These are phyloP conservation scores for Calephelis perditalis DNA, from an alignment of 2,888 invertebrate species.

Conservation along the genomic window DNA sequence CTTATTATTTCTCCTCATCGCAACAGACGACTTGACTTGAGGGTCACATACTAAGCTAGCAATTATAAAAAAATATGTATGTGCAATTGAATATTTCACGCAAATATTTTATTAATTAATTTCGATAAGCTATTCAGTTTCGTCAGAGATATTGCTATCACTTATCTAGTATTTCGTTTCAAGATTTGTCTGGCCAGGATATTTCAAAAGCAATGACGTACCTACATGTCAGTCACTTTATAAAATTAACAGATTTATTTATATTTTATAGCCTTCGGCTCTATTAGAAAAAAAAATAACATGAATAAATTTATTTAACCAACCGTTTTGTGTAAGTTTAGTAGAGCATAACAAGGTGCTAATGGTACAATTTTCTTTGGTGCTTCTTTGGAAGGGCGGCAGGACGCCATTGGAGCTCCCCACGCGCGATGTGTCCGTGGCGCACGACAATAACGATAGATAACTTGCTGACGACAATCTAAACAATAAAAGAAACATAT, in stretches of 20 bases:
- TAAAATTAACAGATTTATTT: too few relatives aligned
- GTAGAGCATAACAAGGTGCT: conserved; percentile 94
- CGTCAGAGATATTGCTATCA: too few relatives aligned
- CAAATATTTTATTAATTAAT: not conserved
- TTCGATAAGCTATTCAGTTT: too few relatives aligned
- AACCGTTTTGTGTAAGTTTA: conserved; percentile 96
- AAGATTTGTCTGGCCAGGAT: too few relatives aligned
- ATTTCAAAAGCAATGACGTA: too few relatives aligned
- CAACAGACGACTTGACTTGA: too few relatives aligned
- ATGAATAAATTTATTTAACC: conserved; percentile 25
- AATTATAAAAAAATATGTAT: not conserved
- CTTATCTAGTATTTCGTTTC: too few relatives aligned
- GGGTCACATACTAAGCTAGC: too few relatives aligned
- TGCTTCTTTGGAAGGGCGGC: conserved; percentile 84
- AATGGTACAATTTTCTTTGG: conserved; percentile 90
- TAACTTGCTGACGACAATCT: conserved; percentile 79
- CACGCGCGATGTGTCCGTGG: conserved; percentile 76
- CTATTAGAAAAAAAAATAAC: too few relatives aligned
- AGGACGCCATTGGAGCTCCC: conserved; percentile 56
- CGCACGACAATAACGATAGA: conserved; percentile 80
- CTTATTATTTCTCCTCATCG: too few relatives aligned
- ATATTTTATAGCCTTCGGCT: too few relatives aligned
- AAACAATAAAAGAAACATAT: conserved; percentile 16
- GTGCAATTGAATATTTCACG: not conserved
- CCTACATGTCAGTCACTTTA: too few relatives aligned